Evolutionary conservation across 1,140 invertebrate species (phyloP), one percentile per base, ranked within the genome.

Genomic region (Brachystomella parvula): DNA sequence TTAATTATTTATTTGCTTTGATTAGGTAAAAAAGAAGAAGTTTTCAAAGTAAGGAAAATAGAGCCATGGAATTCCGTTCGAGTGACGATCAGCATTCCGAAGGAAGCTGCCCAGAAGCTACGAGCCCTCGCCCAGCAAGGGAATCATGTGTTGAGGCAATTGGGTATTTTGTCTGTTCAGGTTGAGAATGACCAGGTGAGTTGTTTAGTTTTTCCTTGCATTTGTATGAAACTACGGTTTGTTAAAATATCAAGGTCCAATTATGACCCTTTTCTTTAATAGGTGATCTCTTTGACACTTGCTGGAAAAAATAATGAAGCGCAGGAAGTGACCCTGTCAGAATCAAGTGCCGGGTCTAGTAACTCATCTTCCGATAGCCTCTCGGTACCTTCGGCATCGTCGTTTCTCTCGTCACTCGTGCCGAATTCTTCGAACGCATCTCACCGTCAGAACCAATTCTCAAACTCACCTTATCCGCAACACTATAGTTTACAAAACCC

Each of bases 21-120:
- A 44, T 47, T 77, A 83, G 77, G 80, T 78, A 74, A 78, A 74
- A 80, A 81, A 69, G 81, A 84, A 77, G 81, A 84, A 76, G 78
- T 79, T 60, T 75, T 85, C 65, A 79, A 78, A 75, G 82, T 89
- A 64, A 84, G 85, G 71, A 90, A 96, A 84, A 89, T 96, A 81
- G 94, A 98, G 84, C 94, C 94, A 83, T 96, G 93, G 93, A 95
- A 96, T 82, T 94, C 92, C 76, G 94, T 97, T 72, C 87, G 91
- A 80, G 92, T 97, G 77, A 96, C 93, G 79, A 89, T 97, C 82
- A 93, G 92, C 75, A 92, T 97, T 81, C 93, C 94, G 71, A 86
- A 88, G 77, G 94, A 96, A 80, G 94, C 94, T 76, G 94, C 94
- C 73, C 79, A 88, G 73, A 85, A 90, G 73, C 82, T 98, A 75